A percentile compares a stretch with the other conserved stretches of the same genome.
Conservation (phyloP, 2,888 invertebrate species). For the Leucophenga maculata region DNA sequence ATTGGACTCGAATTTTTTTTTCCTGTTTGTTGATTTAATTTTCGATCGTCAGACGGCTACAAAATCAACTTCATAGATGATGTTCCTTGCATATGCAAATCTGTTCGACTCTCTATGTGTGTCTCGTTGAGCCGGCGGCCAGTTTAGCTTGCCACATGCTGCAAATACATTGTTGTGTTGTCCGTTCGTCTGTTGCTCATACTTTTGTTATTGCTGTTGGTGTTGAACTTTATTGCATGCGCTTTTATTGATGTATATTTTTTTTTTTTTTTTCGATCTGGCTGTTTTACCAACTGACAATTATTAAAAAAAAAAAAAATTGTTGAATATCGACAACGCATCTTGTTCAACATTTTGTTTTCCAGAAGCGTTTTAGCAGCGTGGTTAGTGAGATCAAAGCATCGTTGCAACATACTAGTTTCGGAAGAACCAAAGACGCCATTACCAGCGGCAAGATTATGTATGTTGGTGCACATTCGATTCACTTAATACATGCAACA, state of each 20-base stretch:
- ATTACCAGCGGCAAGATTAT: no score
- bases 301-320: neutral
- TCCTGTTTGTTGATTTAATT: no score
- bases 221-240: slow-evolving; percentile 28
- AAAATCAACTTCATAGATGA: no score
- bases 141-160: neutral
- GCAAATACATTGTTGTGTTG: neutral
- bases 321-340: neutral
- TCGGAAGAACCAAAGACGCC: no score
- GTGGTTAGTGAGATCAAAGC: neutral
- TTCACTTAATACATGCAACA: no score
- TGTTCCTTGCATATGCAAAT: no score
- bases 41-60: no score
- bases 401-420: neutral
- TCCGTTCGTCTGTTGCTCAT: neutral
- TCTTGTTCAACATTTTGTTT: slow-evolving; percentile 1
- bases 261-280: slow-evolving; percentile 2
- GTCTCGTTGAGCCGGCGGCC: neutral
- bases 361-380: slow-evolving; percentile 4
- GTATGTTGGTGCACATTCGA: no score
- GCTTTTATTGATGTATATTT: slow-evolving; percentile 20
- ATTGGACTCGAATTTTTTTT: no score
- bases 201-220: slow-evolving; percentile 27
- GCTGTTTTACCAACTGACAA: neutral
- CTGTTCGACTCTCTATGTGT: no score